phyloP scores from a whole-genome alignment of 2,113 vertebrate species.

The Cochlearius cochlearius region DNA sequence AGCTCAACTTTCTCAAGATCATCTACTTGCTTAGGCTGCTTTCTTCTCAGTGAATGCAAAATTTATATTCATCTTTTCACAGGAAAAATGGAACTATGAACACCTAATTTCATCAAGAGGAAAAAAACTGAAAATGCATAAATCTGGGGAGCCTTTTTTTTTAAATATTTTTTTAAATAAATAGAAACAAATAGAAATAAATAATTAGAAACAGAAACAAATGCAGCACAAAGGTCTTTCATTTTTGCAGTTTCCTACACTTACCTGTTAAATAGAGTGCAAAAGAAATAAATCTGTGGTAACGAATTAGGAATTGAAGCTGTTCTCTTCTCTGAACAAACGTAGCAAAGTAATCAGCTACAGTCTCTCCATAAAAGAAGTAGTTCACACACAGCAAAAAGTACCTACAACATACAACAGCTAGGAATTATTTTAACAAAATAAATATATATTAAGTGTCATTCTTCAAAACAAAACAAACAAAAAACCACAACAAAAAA shows the following conservation, averaged over 20 bases:
- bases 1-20: neutral
- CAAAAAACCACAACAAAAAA: neutral
- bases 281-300: constrained; percentile 98
- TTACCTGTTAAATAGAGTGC: constrained; percentile 93
- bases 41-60: neutral
- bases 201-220: neutral
- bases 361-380: constrained; percentile 98
- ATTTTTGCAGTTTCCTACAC: neutral
- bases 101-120: neutral
- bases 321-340: constrained; percentile 94
- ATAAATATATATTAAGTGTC: neutral
- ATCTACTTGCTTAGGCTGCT: neutral
- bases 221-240: neutral
- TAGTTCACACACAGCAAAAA: constrained; percentile 97
- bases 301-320: constrained; percentile 94
- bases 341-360: constrained; percentile 95
- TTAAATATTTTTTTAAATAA: neutral
- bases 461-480: neutral
- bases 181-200: neutral
- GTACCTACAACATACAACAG: constrained; percentile 80
- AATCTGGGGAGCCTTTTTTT: neutral
- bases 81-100: neutral
- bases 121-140: neutral
- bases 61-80: neutral
- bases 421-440: neutral